Percentiles rank a stretch among this genome's conserved stretches.
These are phyloP conservation scores for Eurystomus gularis DNA, from an alignment of 2,113 vertebrate species.

Conservation along the genomic window DNA sequence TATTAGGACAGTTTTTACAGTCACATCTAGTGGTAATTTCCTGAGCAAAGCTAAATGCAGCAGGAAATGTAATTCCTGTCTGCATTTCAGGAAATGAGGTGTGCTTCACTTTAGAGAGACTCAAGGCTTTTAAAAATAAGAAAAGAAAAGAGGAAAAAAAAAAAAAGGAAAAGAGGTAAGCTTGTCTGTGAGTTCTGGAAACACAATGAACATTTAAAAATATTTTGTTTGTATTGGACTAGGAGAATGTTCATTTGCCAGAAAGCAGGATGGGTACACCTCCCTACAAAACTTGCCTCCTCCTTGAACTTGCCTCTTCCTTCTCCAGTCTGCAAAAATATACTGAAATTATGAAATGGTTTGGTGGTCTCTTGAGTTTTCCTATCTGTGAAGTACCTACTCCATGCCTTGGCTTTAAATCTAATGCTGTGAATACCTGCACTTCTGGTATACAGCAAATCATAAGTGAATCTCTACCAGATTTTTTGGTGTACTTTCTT, in stretches of 20 bases:
- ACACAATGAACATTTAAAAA: neutral
- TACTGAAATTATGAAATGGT: neutral
- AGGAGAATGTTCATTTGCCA: neutral
- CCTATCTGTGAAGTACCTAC: neutral
- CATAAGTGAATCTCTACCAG: neutral
- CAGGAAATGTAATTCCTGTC: neutral
- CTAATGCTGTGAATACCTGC: neutral
- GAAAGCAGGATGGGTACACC: neutral
- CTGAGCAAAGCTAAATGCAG: neutral
- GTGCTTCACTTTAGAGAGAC: neutral
- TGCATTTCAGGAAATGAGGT: neutral
- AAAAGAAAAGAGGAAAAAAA: neutral
- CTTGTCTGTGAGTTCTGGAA: neutral
- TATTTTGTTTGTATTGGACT: neutral
- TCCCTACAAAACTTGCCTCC: neutral
- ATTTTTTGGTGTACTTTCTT: neutral
- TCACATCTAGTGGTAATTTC: neutral
- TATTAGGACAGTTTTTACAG: neutral
- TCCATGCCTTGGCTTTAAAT: neutral
- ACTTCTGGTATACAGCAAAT: neutral
- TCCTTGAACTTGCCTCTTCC: neutral
- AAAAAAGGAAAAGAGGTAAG: neutral
- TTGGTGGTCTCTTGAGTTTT: neutral
- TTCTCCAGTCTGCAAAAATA: neutral
- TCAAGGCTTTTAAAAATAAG: neutral